Evolutionary conservation across 2,113 vertebrate species (phyloP).

Genomic region (Pholis gunnellus): DNA sequence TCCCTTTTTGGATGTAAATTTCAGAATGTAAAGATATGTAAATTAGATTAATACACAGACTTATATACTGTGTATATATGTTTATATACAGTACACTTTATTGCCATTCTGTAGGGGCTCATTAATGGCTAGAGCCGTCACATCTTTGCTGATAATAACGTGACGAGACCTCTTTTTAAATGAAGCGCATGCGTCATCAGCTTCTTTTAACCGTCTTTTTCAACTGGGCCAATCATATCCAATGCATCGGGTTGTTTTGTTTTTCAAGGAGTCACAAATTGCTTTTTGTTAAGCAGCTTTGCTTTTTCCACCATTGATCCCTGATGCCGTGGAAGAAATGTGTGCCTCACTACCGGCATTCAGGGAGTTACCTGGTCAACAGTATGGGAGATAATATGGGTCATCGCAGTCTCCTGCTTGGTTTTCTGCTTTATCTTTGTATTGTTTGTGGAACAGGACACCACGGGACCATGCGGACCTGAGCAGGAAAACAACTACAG

Average conservation of each 20-base stretch:
- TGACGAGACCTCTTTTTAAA: slow-evolving; percentile 59
- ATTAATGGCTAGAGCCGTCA: slow-evolving; percentile 60
- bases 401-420: slow-evolving; percentile 24
- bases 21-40: slow-evolving; percentile 87
- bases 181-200: slow-evolving; percentile 57
- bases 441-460: slow-evolving; percentile 26
- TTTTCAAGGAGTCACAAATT: slow-evolving; percentile 23
- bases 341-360: slow-evolving; percentile 21
- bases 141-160: slow-evolving; percentile 51
- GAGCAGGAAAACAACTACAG: not conserved
- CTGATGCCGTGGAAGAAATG: slow-evolving; percentile 29
- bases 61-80: slow-evolving; percentile 87
- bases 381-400: not conserved
- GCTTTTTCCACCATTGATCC: slow-evolving; percentile 30
- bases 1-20: slow-evolving; percentile 85
- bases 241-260: slow-evolving; percentile 19
- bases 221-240: slow-evolving; percentile 36
- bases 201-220: slow-evolving; percentile 57
- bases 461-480: slow-evolving; percentile 5
- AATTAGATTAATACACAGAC: slow-evolving; percentile 84
- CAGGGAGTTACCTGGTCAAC: slow-evolving; percentile 20
- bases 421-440: slow-evolving; percentile 11
- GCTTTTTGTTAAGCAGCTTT: not conserved
- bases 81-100: slow-evolving; percentile 84
- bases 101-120: slow-evolving; percentile 72